Evolutionary conservation across 2,797 vertebrate species (phyloP), one percentile per base, ranked within the genome.

Genomic region (Poeciliopsis paucimaculata): DNA sequence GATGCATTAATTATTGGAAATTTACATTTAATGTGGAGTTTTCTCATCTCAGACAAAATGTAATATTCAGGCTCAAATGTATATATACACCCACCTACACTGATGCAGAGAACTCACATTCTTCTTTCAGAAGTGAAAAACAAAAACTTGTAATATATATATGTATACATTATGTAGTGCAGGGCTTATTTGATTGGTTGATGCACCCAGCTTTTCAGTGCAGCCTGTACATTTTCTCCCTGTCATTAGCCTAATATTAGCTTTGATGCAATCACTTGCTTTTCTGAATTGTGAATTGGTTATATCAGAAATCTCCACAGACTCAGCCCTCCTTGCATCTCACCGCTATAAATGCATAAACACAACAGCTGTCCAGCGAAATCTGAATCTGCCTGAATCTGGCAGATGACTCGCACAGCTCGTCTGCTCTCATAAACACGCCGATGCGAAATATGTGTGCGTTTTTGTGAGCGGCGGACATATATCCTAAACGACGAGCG

Each of bases 351-450:
- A 79, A 55, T 73, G 73, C 51, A 75, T 84, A 53, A 53, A 68
- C 64, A 62, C 23, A 57, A 81, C 73, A 81, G 82, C 73, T 46
- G 53, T 74, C 81, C 60, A 9, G 43, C 62, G n/a, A 60, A 73
- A 73, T 45, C 28, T 0, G 43, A 16, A 72, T 83, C 81, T 79
- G 82, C 86, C 36, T 4, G 36, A 36, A 89, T 86, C 84, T 88
- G 85, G 70, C 45, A 71, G 55, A 51, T 15, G 72, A 60, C 53
- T 76, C 39, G 76, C 36, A 36, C 73, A 74, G 78, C 39, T 47
- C 41, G 34, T 78, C n/a, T n/a, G 20, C 66, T 41, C 45, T 81
- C 84, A 78, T 2, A 39, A 51, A 55, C 77, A 20, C 5, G 5
- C 73, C 64, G 15, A 16, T 47, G 41, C 31, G 18, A 46, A 49